Evolutionary conservation across 1,140 invertebrate genomes (phyloP), one percentile per base, ranked within the genome.

Genomic region (Lutraria rhynchaena): DNA sequence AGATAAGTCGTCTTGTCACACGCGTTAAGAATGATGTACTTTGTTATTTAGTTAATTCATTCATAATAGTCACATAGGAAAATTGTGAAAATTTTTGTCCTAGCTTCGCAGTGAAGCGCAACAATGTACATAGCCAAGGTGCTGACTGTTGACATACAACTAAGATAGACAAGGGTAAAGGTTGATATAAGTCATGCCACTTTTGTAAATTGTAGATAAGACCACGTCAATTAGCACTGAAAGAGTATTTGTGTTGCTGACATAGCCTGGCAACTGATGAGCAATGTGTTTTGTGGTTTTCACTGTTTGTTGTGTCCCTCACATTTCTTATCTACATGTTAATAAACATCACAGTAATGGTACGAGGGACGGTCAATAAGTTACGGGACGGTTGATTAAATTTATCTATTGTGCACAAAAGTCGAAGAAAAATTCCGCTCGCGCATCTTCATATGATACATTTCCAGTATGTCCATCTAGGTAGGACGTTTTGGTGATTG

Each of bases 121-220:
- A 46, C 37, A 29, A 41, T 41, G 37, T 41, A 41, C 5, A 44
- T 46, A 49, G 63, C 13, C 13, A 65, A 37, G 61, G 19, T 33
- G 70, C 17, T 31, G 31, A 35, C 33, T 55, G 71, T 41, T 77
- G 74, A 65, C 74, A 77, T 22, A 65, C 37, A 46, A 65, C 44
- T 65, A 53, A 77, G 55, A 41, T 53, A 67, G 74, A 65, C 58
- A 35, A 41, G 58, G 60, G 37, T 15, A 63, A 53, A 77, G 74
- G 74, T 33, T 44, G n/a, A 24, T 31, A 77, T 77, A 65, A 65
- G 74, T 77, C 74, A 77, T 77, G 61, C 49, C 74, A 75, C 37
- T 27, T 22, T 60, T 67, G 63, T n/a, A 60, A 58, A 55, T 29
- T 44, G 27, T 46, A 75, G 71, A 75, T 75, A 75, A 75, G 35